Evolutionary conservation across 2,113 vertebrate genomes (phyloP).

Genomic region (Montifringilla adamsi): DNA sequence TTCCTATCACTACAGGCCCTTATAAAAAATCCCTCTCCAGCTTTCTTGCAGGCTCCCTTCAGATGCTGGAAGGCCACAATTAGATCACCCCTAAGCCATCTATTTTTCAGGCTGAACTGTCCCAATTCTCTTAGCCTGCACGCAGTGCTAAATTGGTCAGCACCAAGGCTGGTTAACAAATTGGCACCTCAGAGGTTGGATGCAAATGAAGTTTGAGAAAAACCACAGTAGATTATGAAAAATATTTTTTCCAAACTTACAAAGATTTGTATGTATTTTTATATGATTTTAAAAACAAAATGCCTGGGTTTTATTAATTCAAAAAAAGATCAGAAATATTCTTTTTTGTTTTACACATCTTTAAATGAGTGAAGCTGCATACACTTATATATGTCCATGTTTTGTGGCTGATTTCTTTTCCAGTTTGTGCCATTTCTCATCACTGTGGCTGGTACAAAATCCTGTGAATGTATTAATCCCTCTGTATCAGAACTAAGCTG

Average conservation of each 20-base stretch:
- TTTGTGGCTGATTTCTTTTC: not conserved
- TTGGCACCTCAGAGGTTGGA: not conserved
- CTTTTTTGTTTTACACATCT: not conserved
- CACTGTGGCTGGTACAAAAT: not conserved
- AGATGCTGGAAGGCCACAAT: not conserved
- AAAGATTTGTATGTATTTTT: not conserved
- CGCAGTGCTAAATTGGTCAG: not conserved
- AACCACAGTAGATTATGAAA: not conserved
- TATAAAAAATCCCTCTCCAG: not conserved
- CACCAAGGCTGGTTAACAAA: not conserved
- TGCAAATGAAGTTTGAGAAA: not conserved
- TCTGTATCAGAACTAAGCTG: constrained; percentile 37
- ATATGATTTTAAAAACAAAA: not conserved
- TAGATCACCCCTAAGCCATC: not conserved
- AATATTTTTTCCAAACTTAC: not conserved
- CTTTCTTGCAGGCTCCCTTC: not conserved
- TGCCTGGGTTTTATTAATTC: not conserved
- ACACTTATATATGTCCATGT: not conserved
- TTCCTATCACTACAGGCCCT: not conserved
- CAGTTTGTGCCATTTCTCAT: not conserved
- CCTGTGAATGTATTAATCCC: constrained; percentile 29
- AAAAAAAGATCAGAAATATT: not conserved
- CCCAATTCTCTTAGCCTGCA: not conserved
- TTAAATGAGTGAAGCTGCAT: not conserved
- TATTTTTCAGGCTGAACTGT: not conserved